These are phyloP conservation scores for Dichetophora obliterata DNA, from an alignment of 2,888 invertebrate genomes.

Conservation along the genomic window DNA sequence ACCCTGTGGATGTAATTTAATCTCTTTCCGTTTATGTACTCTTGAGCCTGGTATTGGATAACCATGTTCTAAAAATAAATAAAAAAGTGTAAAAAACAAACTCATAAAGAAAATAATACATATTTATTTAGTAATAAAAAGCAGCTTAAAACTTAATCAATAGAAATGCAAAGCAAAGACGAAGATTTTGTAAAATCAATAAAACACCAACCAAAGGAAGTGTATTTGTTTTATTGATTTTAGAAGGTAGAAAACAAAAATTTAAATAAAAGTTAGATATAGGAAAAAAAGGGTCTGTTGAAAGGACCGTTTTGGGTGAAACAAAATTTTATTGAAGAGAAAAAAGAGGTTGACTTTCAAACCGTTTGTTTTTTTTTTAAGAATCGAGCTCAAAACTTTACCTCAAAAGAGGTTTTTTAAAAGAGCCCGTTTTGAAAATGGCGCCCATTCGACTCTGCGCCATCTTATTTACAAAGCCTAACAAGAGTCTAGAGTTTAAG, in stretches of 20 bases:
- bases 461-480: conserved; percentile 13
- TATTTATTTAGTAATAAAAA: conserved; percentile 46
- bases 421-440: background rate
- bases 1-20: conserved; percentile 69
- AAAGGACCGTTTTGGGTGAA: background rate
- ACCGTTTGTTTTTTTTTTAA: background rate
- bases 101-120: conserved; percentile 46
- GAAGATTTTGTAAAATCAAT: conserved; percentile 40
- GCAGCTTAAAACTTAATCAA: conserved; percentile 47
- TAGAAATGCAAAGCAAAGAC: conserved; percentile 43
- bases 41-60: conserved; percentile 67
- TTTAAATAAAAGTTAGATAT: background rate
- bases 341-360: background rate
- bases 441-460: background rate
- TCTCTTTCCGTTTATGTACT: conserved; percentile 69
- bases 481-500: background rate
- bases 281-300: conserved; percentile 1
- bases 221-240: background rate
- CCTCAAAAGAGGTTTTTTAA: background rate
- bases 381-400: background rate
- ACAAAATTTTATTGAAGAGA: background rate
- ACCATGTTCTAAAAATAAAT: conserved; percentile 67
- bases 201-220: conserved; percentile 24
- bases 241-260: background rate
- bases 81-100: conserved; percentile 55